phyloP scores from a whole-genome alignment of 1,140 invertebrate species.

The Platyura marginata region DNA sequence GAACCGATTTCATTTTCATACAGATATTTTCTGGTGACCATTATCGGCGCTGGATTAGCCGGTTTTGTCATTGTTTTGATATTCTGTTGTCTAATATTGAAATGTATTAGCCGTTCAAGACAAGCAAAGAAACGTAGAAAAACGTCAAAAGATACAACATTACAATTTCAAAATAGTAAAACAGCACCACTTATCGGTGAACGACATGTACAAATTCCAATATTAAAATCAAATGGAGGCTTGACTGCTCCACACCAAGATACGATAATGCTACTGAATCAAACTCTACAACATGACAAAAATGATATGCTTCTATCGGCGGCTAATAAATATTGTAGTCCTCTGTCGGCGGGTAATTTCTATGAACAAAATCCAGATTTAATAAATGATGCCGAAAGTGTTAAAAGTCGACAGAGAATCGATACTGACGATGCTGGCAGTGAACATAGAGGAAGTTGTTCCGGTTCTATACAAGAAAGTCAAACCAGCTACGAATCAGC shows the following conservation, averaged over 20 bases:
- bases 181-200: not conserved
- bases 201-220: not conserved
- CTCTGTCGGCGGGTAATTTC: slow-evolving; percentile 29
- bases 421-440: slow-evolving; percentile 24
- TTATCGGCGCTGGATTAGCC: slow-evolving; percentile 39
- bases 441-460: slow-evolving; percentile 13
- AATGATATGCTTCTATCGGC: not conserved
- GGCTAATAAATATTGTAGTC: slow-evolving; percentile 13
- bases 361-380: slow-evolving; percentile 54
- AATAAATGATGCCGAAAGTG: slow-evolving; percentile 51
- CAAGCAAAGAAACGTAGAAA: slow-evolving; percentile 34
- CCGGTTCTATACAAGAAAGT: slow-evolving; percentile 15
- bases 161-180: slow-evolving; percentile 2
- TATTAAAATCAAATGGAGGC: slow-evolving; percentile 25
- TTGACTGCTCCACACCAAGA: slow-evolving; percentile 27
- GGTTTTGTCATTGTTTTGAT: slow-evolving; percentile 39
- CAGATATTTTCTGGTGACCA: slow-evolving; percentile 36
- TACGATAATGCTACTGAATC: slow-evolving; percentile 8
- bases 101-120: slow-evolving; percentile 27
- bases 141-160: slow-evolving; percentile 20
- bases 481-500: slow-evolving; percentile 19
- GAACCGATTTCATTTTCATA: slow-evolving; percentile 41
- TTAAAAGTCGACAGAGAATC: slow-evolving; percentile 37
- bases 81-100: slow-evolving; percentile 39
- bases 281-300: not conserved